phyloP scores from a whole-genome alignment of 2,113 vertebrate genomes.

The Centrocercus urophasianus region DNA sequence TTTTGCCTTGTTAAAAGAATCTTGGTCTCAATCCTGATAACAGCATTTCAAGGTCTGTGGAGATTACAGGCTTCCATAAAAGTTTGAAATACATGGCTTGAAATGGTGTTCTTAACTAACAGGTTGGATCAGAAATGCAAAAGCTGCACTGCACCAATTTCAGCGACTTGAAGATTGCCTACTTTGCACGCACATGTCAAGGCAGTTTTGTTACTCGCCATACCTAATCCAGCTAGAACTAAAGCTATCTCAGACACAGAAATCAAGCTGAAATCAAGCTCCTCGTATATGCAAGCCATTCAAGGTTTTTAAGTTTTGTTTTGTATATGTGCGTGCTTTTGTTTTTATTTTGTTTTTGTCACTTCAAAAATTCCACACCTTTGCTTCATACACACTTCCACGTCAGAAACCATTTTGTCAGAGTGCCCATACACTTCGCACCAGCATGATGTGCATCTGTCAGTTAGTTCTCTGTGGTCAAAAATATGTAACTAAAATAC shows the following conservation, averaged over 20 bases:
- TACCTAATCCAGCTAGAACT: neutral
- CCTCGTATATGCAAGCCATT: neutral
- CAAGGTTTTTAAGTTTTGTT: neutral
- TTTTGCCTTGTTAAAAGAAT: neutral
- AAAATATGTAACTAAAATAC: neutral
- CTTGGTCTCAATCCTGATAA: neutral
- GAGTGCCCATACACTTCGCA: neutral
- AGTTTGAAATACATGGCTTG: neutral
- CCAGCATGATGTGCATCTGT: rapidly evolving
- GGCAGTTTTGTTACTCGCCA: neutral
- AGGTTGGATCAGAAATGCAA: neutral
- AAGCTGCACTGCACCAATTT: neutral
- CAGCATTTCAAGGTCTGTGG: neutral
- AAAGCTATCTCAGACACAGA: neutral
- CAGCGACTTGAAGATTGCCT: neutral
- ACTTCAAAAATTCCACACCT: neutral
- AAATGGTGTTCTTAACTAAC: neutral
- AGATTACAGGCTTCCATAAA: neutral
- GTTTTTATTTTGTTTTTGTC: neutral
- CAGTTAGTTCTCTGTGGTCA: neutral
- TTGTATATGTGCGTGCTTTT: neutral
- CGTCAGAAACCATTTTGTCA: neutral
- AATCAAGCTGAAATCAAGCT: neutral
- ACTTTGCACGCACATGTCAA: neutral
- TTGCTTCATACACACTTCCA: neutral